Conservation (phyloP, 2,797 vertebrate species). For the Peromyscus attwateri region DNA sequence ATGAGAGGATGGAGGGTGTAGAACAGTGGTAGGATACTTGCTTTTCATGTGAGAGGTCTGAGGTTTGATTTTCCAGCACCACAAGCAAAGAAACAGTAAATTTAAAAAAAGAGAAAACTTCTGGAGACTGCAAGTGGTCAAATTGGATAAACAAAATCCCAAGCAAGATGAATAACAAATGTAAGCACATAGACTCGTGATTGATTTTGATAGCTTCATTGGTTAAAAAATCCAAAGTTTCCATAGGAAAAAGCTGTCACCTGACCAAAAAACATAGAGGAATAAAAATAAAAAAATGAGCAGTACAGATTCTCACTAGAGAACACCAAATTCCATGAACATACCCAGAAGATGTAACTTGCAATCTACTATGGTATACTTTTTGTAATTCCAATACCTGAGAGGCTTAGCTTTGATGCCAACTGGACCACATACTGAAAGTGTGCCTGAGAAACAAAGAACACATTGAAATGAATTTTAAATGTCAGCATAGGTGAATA, state of each 20-base stretch:
- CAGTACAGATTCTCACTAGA: background rate
- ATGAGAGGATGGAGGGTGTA: background rate
- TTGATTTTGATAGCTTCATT: slow-evolving; percentile 22
- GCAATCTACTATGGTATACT: background rate
- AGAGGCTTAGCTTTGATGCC: background rate
- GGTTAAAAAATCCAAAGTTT: background rate
- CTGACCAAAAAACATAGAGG: background rate
- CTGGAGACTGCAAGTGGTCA: background rate
- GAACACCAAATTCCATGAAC: background rate
- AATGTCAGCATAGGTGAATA: background rate
- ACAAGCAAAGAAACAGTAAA: background rate
- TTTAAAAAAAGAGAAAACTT: background rate
- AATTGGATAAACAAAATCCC: background rate
- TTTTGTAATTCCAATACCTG: background rate
- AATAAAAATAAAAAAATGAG: background rate
- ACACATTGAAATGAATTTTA: background rate
- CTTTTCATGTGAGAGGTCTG: background rate
- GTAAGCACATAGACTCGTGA: accelerated
- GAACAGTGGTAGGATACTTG: background rate
- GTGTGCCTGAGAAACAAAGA: background rate
- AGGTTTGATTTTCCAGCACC: background rate
- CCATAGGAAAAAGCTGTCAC: background rate
- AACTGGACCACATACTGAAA: background rate
- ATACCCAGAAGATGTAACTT: background rate
- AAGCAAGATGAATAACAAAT: background rate